These are phyloP conservation scores for Halichoeres trimaculatus DNA, from an alignment of 2,113 vertebrate genomes.

Conservation along the genomic window DNA sequence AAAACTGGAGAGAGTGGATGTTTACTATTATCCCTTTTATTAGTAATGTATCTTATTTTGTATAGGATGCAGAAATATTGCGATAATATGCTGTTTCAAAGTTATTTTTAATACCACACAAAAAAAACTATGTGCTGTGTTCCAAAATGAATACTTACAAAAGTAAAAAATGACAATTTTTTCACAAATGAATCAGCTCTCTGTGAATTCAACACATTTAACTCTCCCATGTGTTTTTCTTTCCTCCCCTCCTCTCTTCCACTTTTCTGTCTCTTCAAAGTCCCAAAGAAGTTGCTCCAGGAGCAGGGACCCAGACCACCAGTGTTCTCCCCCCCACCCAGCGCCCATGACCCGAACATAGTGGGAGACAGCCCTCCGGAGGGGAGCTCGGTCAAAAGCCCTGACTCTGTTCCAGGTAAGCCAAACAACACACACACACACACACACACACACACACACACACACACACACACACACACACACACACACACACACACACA, in stretches of 20 bases:
- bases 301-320: constrained; percentile 83
- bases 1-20: too few relatives aligned
- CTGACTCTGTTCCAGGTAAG: constrained; percentile 84
- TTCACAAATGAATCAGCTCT: too few relatives aligned
- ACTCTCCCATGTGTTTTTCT: constrained; percentile 15
- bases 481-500: constrained; percentile 6
- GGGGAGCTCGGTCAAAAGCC: constrained; percentile 81
- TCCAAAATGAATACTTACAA: too few relatives aligned
- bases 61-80: too few relatives aligned
- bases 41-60: too few relatives aligned
- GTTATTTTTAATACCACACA: too few relatives aligned
- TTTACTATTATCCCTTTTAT: too few relatives aligned
- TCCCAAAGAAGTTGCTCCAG: constrained; percentile 90
- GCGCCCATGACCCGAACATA: constrained; percentile 86
- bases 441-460: constrained; percentile 10
- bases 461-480: constrained; percentile 3
- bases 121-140: too few relatives aligned
- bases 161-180: too few relatives aligned
- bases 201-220: too few relatives aligned
- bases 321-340: constrained; percentile 75
- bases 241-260: constrained; percentile 25
- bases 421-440: constrained; percentile 12
- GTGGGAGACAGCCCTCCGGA: constrained; percentile 88
- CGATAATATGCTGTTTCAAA: too few relatives aligned
- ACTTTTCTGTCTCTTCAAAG: constrained; percentile 73